Percentiles rank a stretch among this genome's conserved stretches.
Evolutionary conservation across 2,888 invertebrate species (phyloP).

Genomic region (Noctua janthina): DNA sequence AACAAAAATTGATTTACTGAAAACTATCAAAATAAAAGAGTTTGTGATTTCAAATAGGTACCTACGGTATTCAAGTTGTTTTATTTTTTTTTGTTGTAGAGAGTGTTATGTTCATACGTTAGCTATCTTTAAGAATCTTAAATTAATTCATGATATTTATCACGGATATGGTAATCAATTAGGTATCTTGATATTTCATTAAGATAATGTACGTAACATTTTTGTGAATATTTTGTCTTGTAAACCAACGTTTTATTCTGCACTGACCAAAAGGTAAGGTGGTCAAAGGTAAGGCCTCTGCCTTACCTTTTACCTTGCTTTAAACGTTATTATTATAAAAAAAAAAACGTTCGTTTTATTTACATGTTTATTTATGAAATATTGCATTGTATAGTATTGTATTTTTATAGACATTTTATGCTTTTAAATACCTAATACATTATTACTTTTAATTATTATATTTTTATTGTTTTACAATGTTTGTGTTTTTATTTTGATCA

Average conservation of each 20-base stretch:
- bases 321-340: background rate
- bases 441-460: background rate
- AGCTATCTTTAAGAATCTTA: background rate
- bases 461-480: conserved; percentile 2
- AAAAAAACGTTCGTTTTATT: background rate
- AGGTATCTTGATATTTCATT: background rate
- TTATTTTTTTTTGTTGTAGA: background rate
- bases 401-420: background rate
- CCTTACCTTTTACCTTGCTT: background rate
- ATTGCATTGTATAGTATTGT: background rate
- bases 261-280: background rate
- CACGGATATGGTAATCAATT: conserved; percentile 1
- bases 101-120: background rate
- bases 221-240: background rate
- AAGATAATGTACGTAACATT: background rate
- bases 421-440: background rate
- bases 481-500: conserved; percentile 3
- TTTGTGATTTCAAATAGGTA: background rate
- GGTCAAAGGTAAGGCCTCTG: no score
- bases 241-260: background rate
- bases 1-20: background rate
- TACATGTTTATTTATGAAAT: background rate
- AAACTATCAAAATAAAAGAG: background rate
- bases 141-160: background rate
- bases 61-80: background rate